Percentiles rank a stretch among this genome's conserved stretches.
These are phyloP conservation scores for Helobdella robusta DNA, from an alignment of 2,888 invertebrate genomes.

Conservation along the genomic window DNA sequence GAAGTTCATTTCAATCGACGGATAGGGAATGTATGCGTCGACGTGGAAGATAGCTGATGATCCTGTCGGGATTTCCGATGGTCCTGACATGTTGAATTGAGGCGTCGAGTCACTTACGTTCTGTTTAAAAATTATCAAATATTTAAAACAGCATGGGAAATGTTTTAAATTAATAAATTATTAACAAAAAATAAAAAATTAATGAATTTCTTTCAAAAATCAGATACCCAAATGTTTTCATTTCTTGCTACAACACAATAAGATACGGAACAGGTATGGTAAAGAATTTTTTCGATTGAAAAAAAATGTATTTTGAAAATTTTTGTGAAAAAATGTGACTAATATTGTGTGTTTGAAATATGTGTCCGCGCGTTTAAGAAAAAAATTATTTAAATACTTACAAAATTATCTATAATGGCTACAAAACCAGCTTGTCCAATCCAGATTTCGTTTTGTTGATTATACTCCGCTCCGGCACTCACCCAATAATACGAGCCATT, in stretches of 20 bases:
- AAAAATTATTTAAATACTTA: constrained; percentile 32
- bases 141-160: neutral
- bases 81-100: constrained; percentile 38
- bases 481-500: constrained; percentile 41
- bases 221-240: too few species aligned
- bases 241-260: too few species aligned
- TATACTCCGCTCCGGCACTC: constrained; percentile 46
- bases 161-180: neutral
- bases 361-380: too few species aligned
- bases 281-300: too few species aligned
- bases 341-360: too few species aligned
- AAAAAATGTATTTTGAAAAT: too few species aligned
- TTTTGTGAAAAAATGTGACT: too few species aligned
- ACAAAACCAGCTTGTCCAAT: constrained; percentile 44
- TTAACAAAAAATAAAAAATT: neutral
- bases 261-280: too few species aligned
- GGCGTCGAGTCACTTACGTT: constrained; percentile 16
- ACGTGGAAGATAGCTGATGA: constrained; percentile 37
- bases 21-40: constrained; percentile 40
- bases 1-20: constrained; percentile 35
- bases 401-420: constrained; percentile 29
- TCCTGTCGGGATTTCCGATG: constrained; percentile 37
- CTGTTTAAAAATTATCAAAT: neutral
- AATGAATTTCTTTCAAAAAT: neutral
- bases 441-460: constrained; percentile 42